phyloP scores from a whole-genome alignment of 2,113 vertebrate species.

The Corynorhinus townsendii region DNA sequence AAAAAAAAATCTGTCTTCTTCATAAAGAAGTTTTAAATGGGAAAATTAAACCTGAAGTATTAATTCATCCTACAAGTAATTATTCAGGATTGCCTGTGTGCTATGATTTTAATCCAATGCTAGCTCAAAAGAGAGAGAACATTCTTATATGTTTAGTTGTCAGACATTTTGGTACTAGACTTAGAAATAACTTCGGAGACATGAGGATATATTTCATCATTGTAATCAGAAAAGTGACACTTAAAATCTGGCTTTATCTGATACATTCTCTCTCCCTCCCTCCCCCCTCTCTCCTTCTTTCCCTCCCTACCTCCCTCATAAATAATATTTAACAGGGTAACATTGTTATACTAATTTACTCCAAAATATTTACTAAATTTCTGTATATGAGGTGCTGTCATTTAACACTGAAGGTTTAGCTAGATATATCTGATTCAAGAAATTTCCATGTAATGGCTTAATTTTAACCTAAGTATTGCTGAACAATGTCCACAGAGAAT shows the following conservation, averaged over 20 bases:
- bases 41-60: constrained; percentile 44
- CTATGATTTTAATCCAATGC: background rate
- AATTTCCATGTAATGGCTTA: background rate
- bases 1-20: background rate
- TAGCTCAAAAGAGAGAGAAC: background rate
- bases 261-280: background rate
- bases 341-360: background rate
- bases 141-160: background rate
- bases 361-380: background rate
- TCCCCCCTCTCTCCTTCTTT: background rate
- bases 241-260: background rate
- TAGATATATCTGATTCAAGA: background rate
- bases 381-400: background rate
- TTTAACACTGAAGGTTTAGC: background rate
- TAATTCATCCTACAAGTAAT: background rate
- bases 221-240: background rate
- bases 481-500: background rate
- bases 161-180: background rate
- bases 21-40: background rate
- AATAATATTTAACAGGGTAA: background rate
- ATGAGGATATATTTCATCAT: background rate
- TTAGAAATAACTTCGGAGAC: background rate
- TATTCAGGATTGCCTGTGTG: background rate
- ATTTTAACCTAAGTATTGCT: background rate
- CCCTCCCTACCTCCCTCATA: background rate